A percentile compares a stretch with the other conserved stretches of the same genome.
Conservation (phyloP, 2,888 invertebrate genomes). For the Sinotaia quadrata region DNA sequence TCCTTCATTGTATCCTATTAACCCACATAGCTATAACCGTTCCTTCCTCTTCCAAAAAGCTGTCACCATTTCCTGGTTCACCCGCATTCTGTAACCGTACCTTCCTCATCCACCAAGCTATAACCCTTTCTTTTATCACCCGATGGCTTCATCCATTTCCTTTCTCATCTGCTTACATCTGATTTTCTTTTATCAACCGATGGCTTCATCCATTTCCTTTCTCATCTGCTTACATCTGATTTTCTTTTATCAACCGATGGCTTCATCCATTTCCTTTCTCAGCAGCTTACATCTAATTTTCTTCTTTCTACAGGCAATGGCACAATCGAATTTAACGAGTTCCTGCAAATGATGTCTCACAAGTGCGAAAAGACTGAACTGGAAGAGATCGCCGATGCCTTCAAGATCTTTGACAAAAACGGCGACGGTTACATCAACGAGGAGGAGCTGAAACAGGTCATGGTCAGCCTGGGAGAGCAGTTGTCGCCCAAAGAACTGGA, state of each 20-base stretch:
- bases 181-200: background rate
- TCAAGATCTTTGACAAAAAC: conserved; percentile 46
- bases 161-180: background rate
- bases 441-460: conserved; percentile 40
- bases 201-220: background rate
- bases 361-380: conserved; percentile 77
- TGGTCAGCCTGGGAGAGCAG: conserved; percentile 42
- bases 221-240: background rate
- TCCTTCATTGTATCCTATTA: too few species aligned
- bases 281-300: background rate
- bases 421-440: conserved; percentile 43
- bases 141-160: background rate
- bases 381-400: conserved; percentile 41
- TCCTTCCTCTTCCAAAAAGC: too few species aligned
- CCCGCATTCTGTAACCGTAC: too few species aligned
- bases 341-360: conserved; percentile 99
- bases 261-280: too few species aligned
- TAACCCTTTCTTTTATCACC: background rate
- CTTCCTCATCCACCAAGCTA: too few species aligned
- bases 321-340: conserved; percentile 99
- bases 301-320: conserved; percentile 85
- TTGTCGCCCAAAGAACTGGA: conserved; percentile 42
- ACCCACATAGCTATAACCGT: too few species aligned
- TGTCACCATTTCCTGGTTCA: too few species aligned
- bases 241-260: too few species aligned